Base-by-base conservation (phyloP, 2,888 invertebrate species). In the Anthophora plumipes region DNA sequence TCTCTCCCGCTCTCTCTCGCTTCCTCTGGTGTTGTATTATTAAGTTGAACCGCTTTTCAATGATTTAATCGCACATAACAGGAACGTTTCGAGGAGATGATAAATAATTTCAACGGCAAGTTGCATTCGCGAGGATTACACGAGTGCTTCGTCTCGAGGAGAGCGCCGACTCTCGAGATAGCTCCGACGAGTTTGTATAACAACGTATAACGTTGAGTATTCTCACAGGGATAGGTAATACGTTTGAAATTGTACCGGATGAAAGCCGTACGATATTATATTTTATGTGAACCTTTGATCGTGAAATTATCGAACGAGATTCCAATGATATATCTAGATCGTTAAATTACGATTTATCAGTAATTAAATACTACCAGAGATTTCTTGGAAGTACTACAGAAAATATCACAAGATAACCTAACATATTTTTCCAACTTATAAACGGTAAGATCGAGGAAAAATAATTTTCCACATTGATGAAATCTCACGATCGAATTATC, bases 71-170 rank as follows among this genome's bases (percentile, higher is more conserved):
- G 43, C 31, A 54, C 22, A 39, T 12, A 55, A 54, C 17, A 39
- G 25, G 22, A 41, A 6, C 12, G 22, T 54, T 41, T 14, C 25
- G 8, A 7, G 17, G 25, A 37, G 20, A 43, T n/a, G 50, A 54
- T 67, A 67, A n/a, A 48, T 61, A 75, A 73, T 75, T 75, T 22
- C 22, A 54, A 7, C 71, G 43, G 14, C 68, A 57, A 37, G 25
- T 25, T 39, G 39, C 68, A 57, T 68, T 68, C 39, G 50, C 66
- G 12, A n/a, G 66, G 39, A 66, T 52, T 66, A 66, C 14, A 22
- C 50, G 22, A 66, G 50, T 41, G 8, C 59, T 41, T 14, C 12
- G 22, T 11, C 7, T 46, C n/a, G 46, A 31, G 31, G 46, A 31
- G n/a, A n/a, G n/a, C 11, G 22, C 48, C 12, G 9, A 17, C 50